These are phyloP conservation scores for Toxonevra muliebris DNA, from an alignment of 2,888 invertebrate genomes.

Conservation along the genomic window DNA sequence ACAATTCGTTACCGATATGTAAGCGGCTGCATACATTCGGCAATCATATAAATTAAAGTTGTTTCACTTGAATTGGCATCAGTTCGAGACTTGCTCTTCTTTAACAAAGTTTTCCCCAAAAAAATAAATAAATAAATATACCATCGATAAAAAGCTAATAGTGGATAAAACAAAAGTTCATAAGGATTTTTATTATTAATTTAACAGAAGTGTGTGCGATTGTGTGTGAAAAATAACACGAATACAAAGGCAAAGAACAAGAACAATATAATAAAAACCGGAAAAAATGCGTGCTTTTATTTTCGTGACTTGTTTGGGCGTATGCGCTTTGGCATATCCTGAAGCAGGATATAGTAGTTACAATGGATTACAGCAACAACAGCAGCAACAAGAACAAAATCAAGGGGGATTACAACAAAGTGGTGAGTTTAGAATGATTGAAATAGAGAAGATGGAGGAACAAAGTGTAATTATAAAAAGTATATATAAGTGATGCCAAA, in stretches of 20 bases:
- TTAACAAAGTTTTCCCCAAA: constrained; percentile 11
- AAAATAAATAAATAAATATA: no score
- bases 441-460: not conserved
- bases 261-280: not conserved
- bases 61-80: constrained; percentile 45
- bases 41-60: constrained; percentile 55
- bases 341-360: constrained; percentile 48
- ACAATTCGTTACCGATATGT: not conserved
- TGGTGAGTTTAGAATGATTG: not conserved
- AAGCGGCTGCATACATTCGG: constrained; percentile 22
- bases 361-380: constrained; percentile 17
- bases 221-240: not conserved
- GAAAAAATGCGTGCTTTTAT: constrained; percentile 58
- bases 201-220: not conserved
- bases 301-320: constrained; percentile 58
- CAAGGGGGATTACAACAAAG: not conserved
- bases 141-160: not conserved
- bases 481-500: no score
- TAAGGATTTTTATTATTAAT: not conserved
- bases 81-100: constrained; percentile 51
- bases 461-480: not conserved
- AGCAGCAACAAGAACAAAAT: not conserved
- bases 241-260: not conserved
- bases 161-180: not conserved
- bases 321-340: constrained; percentile 55